Percentiles rank a stretch among this genome's conserved stretches.
Evolutionary conservation across 2,888 invertebrate genomes (phyloP).

Genomic region (Rutpela maculata): DNA sequence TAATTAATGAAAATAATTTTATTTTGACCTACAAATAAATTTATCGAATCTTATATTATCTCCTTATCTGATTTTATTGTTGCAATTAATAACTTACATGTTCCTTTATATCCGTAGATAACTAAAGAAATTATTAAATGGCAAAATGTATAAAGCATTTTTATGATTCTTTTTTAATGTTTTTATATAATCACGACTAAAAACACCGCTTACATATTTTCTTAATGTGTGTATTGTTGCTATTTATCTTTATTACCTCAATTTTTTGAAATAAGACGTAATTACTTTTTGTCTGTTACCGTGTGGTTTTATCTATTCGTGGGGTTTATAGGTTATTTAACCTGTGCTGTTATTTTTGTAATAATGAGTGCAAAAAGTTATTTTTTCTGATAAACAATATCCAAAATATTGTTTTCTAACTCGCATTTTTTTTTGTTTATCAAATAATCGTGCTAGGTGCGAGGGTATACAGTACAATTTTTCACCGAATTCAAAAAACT

Average conservation of each 20-base stretch:
- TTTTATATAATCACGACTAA: neutral
- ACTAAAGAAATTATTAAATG: neutral
- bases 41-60: neutral
- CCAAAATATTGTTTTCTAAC: too few relatives aligned
- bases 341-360: too few relatives aligned
- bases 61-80: neutral
- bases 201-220: neutral
- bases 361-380: too few relatives aligned
- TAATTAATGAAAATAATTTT: too few relatives aligned
- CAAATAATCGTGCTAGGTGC: too few relatives aligned
- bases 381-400: too few relatives aligned
- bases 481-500: too few relatives aligned
- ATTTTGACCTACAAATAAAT: neutral
- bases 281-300: neutral
- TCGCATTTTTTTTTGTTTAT: too few relatives aligned
- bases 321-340: too few relatives aligned
- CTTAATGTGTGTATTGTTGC: neutral
- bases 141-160: neutral
- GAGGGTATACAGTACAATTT: too few relatives aligned
- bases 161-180: neutral
- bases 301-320: too few relatives aligned
- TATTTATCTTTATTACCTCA: neutral
- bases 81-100: neutral
- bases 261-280: neutral
- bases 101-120: neutral